Percentiles rank a stretch among this genome's conserved stretches.
Conservation (phyloP, 1,140 invertebrate species). For the Trinorchestia longiramus region DNA sequence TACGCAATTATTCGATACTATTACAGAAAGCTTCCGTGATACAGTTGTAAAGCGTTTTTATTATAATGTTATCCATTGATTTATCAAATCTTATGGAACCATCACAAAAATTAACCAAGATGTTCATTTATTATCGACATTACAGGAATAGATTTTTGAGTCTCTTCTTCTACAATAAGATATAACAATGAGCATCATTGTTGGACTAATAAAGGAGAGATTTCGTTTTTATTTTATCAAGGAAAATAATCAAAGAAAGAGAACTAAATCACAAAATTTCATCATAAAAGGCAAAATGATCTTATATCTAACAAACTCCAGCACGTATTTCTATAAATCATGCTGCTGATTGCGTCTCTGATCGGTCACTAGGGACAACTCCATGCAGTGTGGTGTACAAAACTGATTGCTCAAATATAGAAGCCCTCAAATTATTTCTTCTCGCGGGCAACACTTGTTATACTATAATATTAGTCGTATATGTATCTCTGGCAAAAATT, state of each 20-base stretch:
- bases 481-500: neutral
- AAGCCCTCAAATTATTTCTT: neutral
- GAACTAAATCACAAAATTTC: too few species aligned
- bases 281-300: neutral
- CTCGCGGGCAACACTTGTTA: neutral
- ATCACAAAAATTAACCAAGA: neutral
- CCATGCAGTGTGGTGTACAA: neutral
- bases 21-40: neutral
- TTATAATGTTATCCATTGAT: neutral
- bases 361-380: neutral
- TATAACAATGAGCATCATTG: neutral
- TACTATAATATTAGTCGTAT: too few species aligned
- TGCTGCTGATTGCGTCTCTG: neutral
- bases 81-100: neutral
- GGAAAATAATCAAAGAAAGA: too few species aligned
- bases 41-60: neutral
- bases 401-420: neutral
- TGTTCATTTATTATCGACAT: neutral
- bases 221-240: neutral
- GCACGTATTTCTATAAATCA: neutral
- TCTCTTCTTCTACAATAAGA: neutral
- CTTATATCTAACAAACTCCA: neutral
- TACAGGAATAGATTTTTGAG: neutral
- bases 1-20: neutral
- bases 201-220: neutral